Base-by-base conservation (phyloP, 1,140 invertebrate species). In the Drosophila orosa region DNA sequence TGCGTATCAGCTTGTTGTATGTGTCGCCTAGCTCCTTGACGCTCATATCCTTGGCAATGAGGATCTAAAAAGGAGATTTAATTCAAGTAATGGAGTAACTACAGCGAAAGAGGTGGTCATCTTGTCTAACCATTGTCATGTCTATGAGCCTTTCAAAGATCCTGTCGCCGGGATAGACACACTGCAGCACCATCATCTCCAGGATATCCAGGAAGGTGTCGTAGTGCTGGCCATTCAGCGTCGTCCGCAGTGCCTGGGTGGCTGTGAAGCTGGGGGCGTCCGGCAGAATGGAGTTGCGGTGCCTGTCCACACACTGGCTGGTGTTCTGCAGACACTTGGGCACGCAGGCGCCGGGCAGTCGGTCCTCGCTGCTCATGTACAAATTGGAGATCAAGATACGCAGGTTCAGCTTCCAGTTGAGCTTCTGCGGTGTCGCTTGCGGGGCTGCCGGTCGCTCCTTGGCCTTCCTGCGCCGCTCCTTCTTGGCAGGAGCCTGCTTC, bases 141-240 rank as follows among this genome's bases (percentile, higher is more conserved):
- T 87, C 80, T 19, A 87, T 50, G 0, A 87, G 62, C 10, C 67
- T 45, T 45, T 87, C 80, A 6, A 87, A 56, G 4, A 80, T 58
- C 0, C 57, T 48, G 12, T 87, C 83, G 4, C 77, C 83, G 0
- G 83, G 83, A 13, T 60, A 87, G 4, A 89, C 84, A 6, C 56
- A 58, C 35, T 87, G 83, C 12, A 89, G 24, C 17, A 62, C 72
- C 67, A 87, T 69, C 10, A 44, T 68, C 19, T 80, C 63, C 15
- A 89, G 48, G 37, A 87, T 80, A 44, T 89, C 79, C 10, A 87
- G 39, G 25, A 73, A 87, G 0, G 84, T 83, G 5, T 87, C 84
- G 33, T 87, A 89, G 22, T 83, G 71, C 45, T 89, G 72, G 3
- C 58, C 74, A 17, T 71, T 31, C 10, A 87, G 52, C n/a, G 81